A percentile compares a stretch with the other conserved stretches of the same genome.
These are phyloP conservation scores for Kryptolebias marmoratus DNA, from an alignment of 2,113 vertebrate genomes.

Conservation along the genomic window DNA sequence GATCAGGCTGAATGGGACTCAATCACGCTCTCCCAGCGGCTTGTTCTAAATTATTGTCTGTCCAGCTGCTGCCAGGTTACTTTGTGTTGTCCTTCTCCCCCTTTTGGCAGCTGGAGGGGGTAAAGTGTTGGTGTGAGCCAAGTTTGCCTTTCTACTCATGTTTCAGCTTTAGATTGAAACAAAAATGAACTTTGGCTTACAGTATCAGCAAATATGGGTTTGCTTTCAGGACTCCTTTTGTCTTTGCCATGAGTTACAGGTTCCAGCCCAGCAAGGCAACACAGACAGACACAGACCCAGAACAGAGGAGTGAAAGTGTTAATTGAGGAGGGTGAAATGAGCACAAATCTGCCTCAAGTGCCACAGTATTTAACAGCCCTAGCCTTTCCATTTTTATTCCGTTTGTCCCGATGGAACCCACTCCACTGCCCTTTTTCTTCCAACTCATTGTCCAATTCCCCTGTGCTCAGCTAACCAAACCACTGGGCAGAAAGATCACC, in stretches of 20 bases:
- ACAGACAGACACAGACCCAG: slow-evolving; percentile 38
- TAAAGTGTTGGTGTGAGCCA: slow-evolving; percentile 78
- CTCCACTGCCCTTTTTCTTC: background rate
- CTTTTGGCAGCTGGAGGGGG: slow-evolving; percentile 32
- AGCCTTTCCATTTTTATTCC: slow-evolving; percentile 15
- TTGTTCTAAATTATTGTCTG: slow-evolving; percentile 33
- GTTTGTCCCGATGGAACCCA: slow-evolving; percentile 17
- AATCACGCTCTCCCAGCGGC: slow-evolving; percentile 36
- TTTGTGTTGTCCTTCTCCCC: slow-evolving; percentile 23
- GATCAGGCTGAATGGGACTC: slow-evolving; percentile 71
- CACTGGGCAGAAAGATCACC: slow-evolving; percentile 18
- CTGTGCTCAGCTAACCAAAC: slow-evolving; percentile 26
- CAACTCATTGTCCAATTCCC: slow-evolving; percentile 4
- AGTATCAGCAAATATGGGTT: slow-evolving; percentile 20
- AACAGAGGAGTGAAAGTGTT: slow-evolving; percentile 49
- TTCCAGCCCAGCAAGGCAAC: slow-evolving; percentile 12
- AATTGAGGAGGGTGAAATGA: slow-evolving; percentile 50
- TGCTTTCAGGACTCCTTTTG: background rate
- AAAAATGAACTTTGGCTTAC: slow-evolving; percentile 38
- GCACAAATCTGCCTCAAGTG: slow-evolving; percentile 17
- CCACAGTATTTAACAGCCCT: slow-evolving; percentile 20
- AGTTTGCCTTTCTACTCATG: slow-evolving; percentile 70
- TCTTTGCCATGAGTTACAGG: slow-evolving; percentile 23
- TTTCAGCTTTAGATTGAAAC: slow-evolving; percentile 62
- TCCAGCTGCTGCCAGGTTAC: slow-evolving; percentile 51